phyloP scores from a whole-genome alignment of 2,888 invertebrate species.

The Cybosia mesomella region DNA sequence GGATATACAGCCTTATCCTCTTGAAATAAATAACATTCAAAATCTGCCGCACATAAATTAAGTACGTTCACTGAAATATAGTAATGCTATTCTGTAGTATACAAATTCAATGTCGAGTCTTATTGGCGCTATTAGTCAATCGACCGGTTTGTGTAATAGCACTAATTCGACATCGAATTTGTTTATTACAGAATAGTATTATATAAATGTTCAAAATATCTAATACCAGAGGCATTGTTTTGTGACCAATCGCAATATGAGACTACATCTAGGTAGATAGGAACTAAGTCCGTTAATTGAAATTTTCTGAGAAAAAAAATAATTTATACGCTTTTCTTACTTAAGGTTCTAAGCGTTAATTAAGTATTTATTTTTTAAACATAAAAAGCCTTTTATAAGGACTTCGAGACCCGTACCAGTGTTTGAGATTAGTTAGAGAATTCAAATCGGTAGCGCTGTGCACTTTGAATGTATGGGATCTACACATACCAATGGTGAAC shows the following conservation, averaged over 20 bases:
- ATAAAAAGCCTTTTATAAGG: slow-evolving; percentile 47
- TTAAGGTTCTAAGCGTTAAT: slow-evolving; percentile 82
- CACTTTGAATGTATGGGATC: slow-evolving; percentile 26
- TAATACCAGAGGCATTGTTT: slow-evolving; percentile 43
- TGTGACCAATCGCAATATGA: slow-evolving; percentile 53
- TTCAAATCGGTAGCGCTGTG: slow-evolving; percentile 49
- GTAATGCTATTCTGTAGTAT: neutral
- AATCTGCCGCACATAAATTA: slow-evolving; percentile 8
- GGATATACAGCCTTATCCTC: slow-evolving; percentile 2
- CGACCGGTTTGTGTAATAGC: no score
- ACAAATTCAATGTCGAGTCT: neutral
- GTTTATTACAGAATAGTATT: neutral
- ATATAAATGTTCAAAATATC: neutral
- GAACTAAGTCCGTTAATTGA: slow-evolving; percentile 71
- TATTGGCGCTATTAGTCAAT: neutral
- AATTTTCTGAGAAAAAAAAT: slow-evolving; percentile 64
- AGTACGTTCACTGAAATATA: neutral
- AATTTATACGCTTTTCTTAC: slow-evolving; percentile 83
- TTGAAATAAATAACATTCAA: slow-evolving; percentile 4
- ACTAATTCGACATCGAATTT: neutral
- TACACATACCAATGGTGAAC: neutral
- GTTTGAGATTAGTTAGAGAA: slow-evolving; percentile 81
- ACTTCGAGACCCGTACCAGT: slow-evolving; percentile 63
- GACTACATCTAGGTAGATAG: slow-evolving; percentile 62
- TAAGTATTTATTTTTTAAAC: slow-evolving; percentile 81